Conservation (phyloP, 2,797 vertebrate species). For the Aratinga solstitialis region DNA sequence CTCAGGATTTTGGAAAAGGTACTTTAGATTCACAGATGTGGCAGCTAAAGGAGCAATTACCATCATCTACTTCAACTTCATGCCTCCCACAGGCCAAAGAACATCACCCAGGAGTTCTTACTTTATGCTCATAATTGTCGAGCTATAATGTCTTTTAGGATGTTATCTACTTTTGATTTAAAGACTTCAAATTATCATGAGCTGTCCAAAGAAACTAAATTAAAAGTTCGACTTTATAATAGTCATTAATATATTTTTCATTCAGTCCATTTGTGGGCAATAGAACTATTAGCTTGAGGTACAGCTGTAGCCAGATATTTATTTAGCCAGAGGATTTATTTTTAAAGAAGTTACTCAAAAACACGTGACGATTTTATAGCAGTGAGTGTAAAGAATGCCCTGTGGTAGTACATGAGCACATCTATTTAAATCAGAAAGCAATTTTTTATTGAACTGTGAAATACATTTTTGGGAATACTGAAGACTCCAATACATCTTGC, state of each 20-base stretch:
- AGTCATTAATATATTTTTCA: conserved; percentile 27
- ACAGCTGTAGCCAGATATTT: not conserved
- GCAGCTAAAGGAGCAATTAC: conserved; percentile 51
- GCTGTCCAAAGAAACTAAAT: conserved; percentile 23
- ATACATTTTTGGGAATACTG: not conserved
- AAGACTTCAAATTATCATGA: conserved; percentile 35
- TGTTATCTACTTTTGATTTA: conserved; percentile 38
- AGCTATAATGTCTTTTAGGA: conserved; percentile 43
- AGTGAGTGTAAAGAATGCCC: not conserved
- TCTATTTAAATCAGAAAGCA: not conserved
- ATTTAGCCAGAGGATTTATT: not conserved
- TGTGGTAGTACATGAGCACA: not conserved
- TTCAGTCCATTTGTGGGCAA: not conserved
- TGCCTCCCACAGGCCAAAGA: conserved; percentile 57
- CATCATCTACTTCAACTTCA: conserved; percentile 10
- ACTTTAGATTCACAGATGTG: conserved; percentile 47
- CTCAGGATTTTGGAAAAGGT: conserved; percentile 13
- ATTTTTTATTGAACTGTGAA: not conserved
- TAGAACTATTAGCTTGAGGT: not conserved
- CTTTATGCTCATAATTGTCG: conserved; percentile 1
- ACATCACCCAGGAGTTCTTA: conserved; percentile 34
- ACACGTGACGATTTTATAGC: not conserved
- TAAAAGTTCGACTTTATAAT: conserved; percentile 28
- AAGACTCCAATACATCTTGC: not conserved
- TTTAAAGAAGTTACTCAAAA: conserved; percentile 7